These are phyloP conservation scores for Toxotes jaculatrix DNA, from an alignment of 2,113 vertebrate genomes.

Conservation along the genomic window DNA sequence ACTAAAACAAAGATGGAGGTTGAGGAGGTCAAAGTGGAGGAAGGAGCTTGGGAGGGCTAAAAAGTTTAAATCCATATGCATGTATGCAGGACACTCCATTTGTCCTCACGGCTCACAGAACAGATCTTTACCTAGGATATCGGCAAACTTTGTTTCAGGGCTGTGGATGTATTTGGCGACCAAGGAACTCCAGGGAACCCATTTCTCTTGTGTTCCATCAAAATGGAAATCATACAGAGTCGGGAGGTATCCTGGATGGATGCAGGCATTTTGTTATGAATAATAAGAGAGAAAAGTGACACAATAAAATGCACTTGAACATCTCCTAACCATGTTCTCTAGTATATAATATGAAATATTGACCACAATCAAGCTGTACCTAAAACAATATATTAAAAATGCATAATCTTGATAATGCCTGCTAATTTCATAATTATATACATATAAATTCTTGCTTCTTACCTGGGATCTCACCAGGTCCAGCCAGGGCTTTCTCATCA, in stretches of 20 bases:
- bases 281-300: not conserved
- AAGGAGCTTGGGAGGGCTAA: not conserved
- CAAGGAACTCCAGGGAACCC: constrained; percentile 92
- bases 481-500: constrained; percentile 82
- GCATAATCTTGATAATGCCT: not conserved
- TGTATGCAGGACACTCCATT: not conserved
- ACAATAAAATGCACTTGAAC: not conserved
- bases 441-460: constrained; percentile 17
- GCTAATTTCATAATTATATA: not conserved
- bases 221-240: constrained; percentile 97
- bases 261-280: constrained; percentile 12
- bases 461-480: constrained; percentile 94
- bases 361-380: not conserved
- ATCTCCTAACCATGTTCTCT: not conserved
- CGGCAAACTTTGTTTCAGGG: constrained; percentile 87
- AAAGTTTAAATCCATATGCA: not conserved
- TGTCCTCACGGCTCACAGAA: not conserved
- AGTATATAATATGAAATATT: not conserved
- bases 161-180: constrained; percentile 90
- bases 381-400: not conserved
- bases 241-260: constrained; percentile 87
- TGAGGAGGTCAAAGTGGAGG: constrained; percentile 2
- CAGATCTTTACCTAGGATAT: constrained; percentile 90
- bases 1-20: constrained; percentile 80
- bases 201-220: constrained; percentile 83